Conservation (phyloP, 2,797 vertebrate species). For the Clarias platycephalus region DNA sequence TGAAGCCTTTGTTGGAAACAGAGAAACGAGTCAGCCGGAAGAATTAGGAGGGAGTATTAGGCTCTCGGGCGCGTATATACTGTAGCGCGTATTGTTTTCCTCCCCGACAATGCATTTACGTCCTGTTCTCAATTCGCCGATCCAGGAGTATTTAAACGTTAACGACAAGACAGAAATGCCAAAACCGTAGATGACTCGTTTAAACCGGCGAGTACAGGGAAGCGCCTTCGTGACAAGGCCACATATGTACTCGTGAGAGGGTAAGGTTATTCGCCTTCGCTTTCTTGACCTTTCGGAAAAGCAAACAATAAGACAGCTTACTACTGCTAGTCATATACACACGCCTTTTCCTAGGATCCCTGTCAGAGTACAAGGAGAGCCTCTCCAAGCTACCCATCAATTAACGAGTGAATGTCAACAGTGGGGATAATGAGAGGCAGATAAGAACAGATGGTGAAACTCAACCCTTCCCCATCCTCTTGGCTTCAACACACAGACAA, state of each 20-base stretch:
- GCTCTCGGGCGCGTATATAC: constrained; percentile 10
- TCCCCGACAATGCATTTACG: constrained; percentile 18
- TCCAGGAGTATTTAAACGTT: constrained; percentile 31
- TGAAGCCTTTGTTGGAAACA: constrained; percentile 44
- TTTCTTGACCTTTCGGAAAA: constrained; percentile 62
- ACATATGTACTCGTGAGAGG: background rate
- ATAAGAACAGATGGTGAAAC: constrained; percentile 61
- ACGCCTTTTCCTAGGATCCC: constrained; percentile 37
- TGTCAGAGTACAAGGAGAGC: constrained; percentile 30
- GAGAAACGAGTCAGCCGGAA: constrained; percentile 41
- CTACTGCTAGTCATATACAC: constrained; percentile 27
- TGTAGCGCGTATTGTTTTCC: constrained; percentile 21
- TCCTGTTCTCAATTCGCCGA: constrained; percentile 2
- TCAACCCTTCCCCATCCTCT: constrained; percentile 48
- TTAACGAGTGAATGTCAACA: constrained; percentile 58
- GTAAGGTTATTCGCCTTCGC: constrained; percentile 39
- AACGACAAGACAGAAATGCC: constrained; percentile 5
- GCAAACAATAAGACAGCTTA: constrained; percentile 61
- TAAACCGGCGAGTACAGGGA: background rate
- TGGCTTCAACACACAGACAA: constrained; percentile 38
- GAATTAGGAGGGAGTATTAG: constrained; percentile 44
- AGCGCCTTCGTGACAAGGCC: background rate
- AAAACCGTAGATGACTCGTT: background rate
- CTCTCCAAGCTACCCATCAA: constrained; percentile 52
- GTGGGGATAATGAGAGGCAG: constrained; percentile 58